phyloP scores from a whole-genome alignment of 2,888 invertebrate species.

The Baccha elongata region DNA sequence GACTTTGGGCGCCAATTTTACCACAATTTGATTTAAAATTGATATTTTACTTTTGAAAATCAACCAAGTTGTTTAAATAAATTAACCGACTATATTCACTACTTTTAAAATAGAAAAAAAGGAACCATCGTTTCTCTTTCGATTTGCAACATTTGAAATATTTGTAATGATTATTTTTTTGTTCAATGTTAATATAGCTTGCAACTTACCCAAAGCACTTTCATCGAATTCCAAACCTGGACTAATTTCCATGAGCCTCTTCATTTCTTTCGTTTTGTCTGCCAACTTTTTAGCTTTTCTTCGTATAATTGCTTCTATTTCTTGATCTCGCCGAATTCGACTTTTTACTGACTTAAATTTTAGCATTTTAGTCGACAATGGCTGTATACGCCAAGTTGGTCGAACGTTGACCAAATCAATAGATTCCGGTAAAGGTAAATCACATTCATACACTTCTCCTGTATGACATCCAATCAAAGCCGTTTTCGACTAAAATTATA shows the following conservation, averaged over 20 bases:
- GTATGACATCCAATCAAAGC: conserved; percentile 84
- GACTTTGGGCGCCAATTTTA: too few relatives aligned
- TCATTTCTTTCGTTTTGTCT: conserved; percentile 84
- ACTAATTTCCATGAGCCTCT: conserved; percentile 84
- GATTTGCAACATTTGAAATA: too few relatives aligned
- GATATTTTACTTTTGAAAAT: too few relatives aligned
- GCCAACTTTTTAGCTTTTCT: conserved; percentile 83
- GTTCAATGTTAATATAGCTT: not conserved
- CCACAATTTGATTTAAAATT: too few relatives aligned
- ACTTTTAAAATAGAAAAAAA: too few relatives aligned
- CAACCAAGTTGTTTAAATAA: too few relatives aligned
- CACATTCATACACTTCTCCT: conserved; percentile 84
- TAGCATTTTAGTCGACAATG: conserved; percentile 76
- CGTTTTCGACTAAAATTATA: conserved; percentile 75
- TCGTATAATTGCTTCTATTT: conserved; percentile 84
- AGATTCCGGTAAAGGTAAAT: conserved; percentile 82
- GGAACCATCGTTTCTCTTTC: too few relatives aligned
- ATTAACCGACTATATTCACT: too few relatives aligned
- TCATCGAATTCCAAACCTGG: conserved; percentile 85
- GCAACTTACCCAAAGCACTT: conserved; percentile 84
- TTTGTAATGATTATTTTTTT: too few relatives aligned
- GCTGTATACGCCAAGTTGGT: conserved; percentile 79
- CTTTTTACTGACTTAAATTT: conserved; percentile 86
- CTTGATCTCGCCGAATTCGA: conserved; percentile 84
- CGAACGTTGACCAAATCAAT: conserved; percentile 78